Conservation (phyloP, 1,140 invertebrate genomes). For the Listronotus oregonensis region DNA sequence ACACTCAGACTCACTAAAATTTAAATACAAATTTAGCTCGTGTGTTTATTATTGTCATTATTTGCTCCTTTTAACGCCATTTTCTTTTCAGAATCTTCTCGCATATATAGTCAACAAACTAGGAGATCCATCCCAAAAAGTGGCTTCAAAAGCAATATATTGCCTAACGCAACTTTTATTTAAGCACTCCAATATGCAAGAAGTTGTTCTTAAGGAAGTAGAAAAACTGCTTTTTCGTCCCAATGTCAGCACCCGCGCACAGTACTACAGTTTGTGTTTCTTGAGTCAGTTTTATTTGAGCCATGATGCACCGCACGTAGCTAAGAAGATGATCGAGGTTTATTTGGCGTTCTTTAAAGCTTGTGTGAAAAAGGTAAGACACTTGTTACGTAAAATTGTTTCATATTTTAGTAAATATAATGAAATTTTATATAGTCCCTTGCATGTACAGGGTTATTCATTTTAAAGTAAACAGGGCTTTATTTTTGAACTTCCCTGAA, state of each 20-base stretch:
- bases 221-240: slow-evolving; percentile 86
- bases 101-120: slow-evolving; percentile 90
- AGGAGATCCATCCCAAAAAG: slow-evolving; percentile 87
- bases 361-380: slow-evolving; percentile 74
- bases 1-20: no score
- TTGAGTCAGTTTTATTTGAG: slow-evolving; percentile 79
- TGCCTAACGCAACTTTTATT: slow-evolving; percentile 84
- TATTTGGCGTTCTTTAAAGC: slow-evolving; percentile 97
- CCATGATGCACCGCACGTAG: slow-evolving; percentile 75
- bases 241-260: slow-evolving; percentile 82
- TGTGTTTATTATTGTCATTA: background rate
- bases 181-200: slow-evolving; percentile 91
- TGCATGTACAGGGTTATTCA: no score
- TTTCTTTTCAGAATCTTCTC: slow-evolving; percentile 70
- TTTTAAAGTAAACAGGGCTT: no score
- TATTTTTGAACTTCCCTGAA: no score
- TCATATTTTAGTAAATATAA: no score
- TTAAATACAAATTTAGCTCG: no score
- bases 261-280: slow-evolving; percentile 94
- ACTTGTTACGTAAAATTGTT: no score
- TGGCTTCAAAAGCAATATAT: slow-evolving; percentile 86
- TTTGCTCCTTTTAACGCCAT: slow-evolving; percentile 24
- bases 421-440: no score
- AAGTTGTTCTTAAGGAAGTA: slow-evolving; percentile 82
- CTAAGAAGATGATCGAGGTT: slow-evolving; percentile 82